Conservation (phyloP, 2,888 invertebrate genomes). For the Archips xylosteana region DNA sequence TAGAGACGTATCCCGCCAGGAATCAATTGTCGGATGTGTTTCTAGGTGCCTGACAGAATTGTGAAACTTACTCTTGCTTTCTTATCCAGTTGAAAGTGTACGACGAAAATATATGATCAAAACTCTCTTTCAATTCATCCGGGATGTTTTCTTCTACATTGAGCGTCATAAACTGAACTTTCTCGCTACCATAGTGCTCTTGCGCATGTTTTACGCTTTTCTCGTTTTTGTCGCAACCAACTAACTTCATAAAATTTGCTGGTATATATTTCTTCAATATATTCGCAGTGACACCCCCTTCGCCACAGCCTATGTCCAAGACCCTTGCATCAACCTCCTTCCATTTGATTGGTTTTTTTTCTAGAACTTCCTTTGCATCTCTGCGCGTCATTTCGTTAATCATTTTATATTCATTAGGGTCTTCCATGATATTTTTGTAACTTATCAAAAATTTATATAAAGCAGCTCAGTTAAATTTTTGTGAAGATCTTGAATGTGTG, state of each 20-base stretch:
- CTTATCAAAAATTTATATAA: not conserved
- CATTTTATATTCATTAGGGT: not conserved
- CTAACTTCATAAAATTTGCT: constrained; percentile 52
- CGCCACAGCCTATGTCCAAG: constrained; percentile 88
- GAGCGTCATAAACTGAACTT: constrained; percentile 20
- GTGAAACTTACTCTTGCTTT: constrained; percentile 1
- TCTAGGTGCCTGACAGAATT: too few species aligned
- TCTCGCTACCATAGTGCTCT: constrained; percentile 14
- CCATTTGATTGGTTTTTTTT: constrained; percentile 4
- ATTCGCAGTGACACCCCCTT: constrained; percentile 87
- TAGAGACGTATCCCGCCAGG: too few species aligned
- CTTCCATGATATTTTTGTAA: not conserved
- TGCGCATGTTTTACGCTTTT: constrained; percentile 27
- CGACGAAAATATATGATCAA: constrained; percentile 25
- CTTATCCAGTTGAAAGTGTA: not conserved
- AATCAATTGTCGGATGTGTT: too few species aligned
- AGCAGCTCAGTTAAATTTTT: not conserved
- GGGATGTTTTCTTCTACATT: constrained; percentile 23
- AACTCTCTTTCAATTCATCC: constrained; percentile 15
- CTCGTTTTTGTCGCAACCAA: constrained; percentile 31
- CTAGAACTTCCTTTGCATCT: not conserved
- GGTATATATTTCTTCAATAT: constrained; percentile 87
- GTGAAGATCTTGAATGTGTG: not conserved
- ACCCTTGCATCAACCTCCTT: constrained; percentile 49
- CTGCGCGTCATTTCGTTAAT: not conserved